Evolutionary conservation across 2,797 vertebrate species (phyloP).

Genomic region (Lutjanus campechanus): DNA sequence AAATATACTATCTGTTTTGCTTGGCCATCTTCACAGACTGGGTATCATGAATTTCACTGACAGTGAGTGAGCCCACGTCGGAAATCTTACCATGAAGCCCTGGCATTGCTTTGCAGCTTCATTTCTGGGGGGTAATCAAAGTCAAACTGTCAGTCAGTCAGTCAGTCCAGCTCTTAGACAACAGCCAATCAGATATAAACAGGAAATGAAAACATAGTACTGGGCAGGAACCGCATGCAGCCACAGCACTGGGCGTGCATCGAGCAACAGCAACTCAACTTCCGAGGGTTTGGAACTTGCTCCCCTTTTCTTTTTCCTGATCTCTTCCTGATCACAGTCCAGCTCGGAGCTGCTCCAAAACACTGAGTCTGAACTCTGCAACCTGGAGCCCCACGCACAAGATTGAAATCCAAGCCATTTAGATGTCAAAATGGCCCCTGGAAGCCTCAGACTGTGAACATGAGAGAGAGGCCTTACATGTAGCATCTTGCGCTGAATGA

Average conservation of each 20-base stretch:
- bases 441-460: constrained; percentile 27
- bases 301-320: constrained; percentile 50
- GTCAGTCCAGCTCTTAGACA: constrained; percentile 45
- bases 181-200: constrained; percentile 81
- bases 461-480: constrained; percentile 13
- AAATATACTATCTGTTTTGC: constrained; percentile 68
- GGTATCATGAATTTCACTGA: constrained; percentile 35
- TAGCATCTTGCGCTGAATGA: constrained; percentile 45
- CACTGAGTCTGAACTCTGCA: constrained; percentile 68
- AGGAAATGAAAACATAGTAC: constrained; percentile 66
- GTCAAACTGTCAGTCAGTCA: constrained; percentile 55
- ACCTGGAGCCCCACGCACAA: constrained; percentile 58
- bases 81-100: constrained; percentile 32
- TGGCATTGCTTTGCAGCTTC: constrained; percentile 31
- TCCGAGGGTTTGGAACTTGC: constrained; percentile 68
- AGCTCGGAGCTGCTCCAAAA: constrained; percentile 69
- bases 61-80: constrained; percentile 21
- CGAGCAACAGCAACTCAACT: constrained; percentile 41
- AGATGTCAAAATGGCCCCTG: constrained; percentile 48
- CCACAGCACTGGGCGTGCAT: constrained; percentile 53
- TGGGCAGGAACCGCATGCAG: constrained; percentile 56
- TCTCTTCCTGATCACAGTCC: constrained; percentile 65
- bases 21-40: constrained; percentile 55
- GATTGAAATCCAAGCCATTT: constrained; percentile 58
- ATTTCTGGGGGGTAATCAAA: constrained; percentile 52